Base-by-base conservation (phyloP, 2,113 vertebrate species). In the Cyanistes caeruleus region DNA sequence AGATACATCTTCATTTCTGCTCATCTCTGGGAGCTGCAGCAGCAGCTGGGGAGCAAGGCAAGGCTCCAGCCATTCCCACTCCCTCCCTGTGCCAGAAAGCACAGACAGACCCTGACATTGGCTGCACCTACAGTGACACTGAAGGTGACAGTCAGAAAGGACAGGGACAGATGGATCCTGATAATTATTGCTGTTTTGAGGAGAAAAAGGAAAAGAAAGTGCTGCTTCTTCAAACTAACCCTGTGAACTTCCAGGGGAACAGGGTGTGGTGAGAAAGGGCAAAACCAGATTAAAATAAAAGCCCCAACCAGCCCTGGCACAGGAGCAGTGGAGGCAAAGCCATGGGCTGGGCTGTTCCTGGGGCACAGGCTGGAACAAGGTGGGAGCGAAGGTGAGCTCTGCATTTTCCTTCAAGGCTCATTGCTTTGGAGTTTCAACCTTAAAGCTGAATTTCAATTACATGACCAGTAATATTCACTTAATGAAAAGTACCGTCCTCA, bases 341-440 rank as follows among this genome's bases (percentile, higher is more conserved):
- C 2, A 0, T 0, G 2, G 48, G 49, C 28, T 9, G 52, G 22
- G 5, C 55, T 60, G 14, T 5, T 41, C 43, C 79, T 10, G 58
- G 48, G 59, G 48, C 59, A 15, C 4, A 13, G 1, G 67, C 65
- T 41, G 70, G 19, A 68, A 30, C 49, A 59, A 56, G 70, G 70
- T 27, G 33, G 82, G 75, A 82, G 67, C 13, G 3, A 11, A 14
- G 67, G 85, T 31, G 70, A 90, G 83, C 49, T 2, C 11, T 13
- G 72, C 75, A 13, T 44, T 83, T 94, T 46, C 90, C 90, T 94
- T 90, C 95, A 68, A 90, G 95, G 87, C 67, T 94, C 90, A 83
- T 85, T 69, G 82, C 92, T 58, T 65, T 58, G 14, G 44, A 85
- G 18, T 79, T 95, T 76, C 73, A 82, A 15, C 58, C 53, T 67